Conservation (phyloP, 2,113 vertebrate species). For the Theristicus caerulescens region DNA sequence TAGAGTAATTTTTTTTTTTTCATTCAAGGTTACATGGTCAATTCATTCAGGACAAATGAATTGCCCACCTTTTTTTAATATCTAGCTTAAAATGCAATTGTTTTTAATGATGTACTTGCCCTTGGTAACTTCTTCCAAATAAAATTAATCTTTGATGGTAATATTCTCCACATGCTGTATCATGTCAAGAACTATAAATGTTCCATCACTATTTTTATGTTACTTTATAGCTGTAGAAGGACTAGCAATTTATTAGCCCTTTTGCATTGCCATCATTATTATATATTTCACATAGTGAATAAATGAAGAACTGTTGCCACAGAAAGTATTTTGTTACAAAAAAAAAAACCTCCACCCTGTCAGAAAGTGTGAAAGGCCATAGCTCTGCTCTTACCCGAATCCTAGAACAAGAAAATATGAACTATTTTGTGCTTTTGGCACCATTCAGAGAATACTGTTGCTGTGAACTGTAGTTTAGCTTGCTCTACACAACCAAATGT, state of each 20-base stretch:
- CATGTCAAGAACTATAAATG: not conserved
- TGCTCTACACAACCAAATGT: not conserved
- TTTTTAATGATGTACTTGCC: not conserved
- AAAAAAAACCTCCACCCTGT: not conserved
- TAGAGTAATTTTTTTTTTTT: not conserved
- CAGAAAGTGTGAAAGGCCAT: not conserved
- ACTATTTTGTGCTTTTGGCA: not conserved
- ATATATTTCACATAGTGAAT: not conserved
- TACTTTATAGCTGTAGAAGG: not conserved
- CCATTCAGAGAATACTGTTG: not conserved
- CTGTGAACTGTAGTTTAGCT: not conserved
- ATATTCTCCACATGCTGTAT: not conserved
- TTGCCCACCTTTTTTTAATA: not conserved
- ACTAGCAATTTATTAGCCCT: conserved; percentile 2
- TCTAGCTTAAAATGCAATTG: not conserved
- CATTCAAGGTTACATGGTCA: not conserved
- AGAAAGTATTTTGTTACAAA: not conserved
- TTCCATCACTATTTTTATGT: not conserved
- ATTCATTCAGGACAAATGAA: not conserved
- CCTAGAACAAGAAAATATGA: not conserved
- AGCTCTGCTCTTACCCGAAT: not conserved
- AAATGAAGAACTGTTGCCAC: not conserved
- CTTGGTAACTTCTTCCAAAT: conserved; percentile 14
- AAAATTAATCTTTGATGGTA: conserved; percentile 13
- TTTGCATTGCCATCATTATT: not conserved